Base-by-base conservation (phyloP, 2,888 invertebrate genomes). In the Patella caerulea region DNA sequence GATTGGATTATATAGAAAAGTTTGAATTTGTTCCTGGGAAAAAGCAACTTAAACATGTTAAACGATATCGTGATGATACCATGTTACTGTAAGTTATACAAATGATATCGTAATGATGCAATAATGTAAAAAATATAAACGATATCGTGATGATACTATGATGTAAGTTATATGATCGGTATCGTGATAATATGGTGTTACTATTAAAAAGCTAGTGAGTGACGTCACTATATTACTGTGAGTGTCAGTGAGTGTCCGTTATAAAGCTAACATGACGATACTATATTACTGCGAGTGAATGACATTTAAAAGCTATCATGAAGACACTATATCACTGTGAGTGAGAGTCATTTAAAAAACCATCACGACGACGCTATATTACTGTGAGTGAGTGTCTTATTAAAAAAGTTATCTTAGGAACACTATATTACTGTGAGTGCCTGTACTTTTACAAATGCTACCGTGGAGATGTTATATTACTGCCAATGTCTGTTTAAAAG, bases 11-110 rank as follows among this genome's bases (percentile, higher is more conserved):
- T 70, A 77, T 82, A 24, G 81, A 81, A 17, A 88, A 85, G 76
- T 88, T 88, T 80, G 75, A 81, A 69, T 86, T 82, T 69, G 73
- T 81, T 24, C 78, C 81, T 65, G 83, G 83, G 11, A 76, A 79
- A 29, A 73, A 78, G 76, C 73, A 80, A 24, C 79, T 88, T 17
- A 78, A 82, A 65, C 86, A 87, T 77, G 70, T 82, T 17, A 65
- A 81, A 17, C 83, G 83, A 9, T 86, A 84, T 69, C 78, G 69
- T 19, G 77, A 71, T 12, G 83, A 84, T 59, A 75, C 75, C 45
- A 45, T 45, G 45, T 45, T 45, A 45, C 45, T 45, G 45, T 45
- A 45, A 45, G 45, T 45, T 45, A 45, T 45, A 9, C 7, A 45
- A 5, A 34, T 4, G 34, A 34, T 34, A 34, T 34, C 34, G 4